Base-by-base conservation (phyloP, 2,888 invertebrate species). In the Drosophila rellima region DNA sequence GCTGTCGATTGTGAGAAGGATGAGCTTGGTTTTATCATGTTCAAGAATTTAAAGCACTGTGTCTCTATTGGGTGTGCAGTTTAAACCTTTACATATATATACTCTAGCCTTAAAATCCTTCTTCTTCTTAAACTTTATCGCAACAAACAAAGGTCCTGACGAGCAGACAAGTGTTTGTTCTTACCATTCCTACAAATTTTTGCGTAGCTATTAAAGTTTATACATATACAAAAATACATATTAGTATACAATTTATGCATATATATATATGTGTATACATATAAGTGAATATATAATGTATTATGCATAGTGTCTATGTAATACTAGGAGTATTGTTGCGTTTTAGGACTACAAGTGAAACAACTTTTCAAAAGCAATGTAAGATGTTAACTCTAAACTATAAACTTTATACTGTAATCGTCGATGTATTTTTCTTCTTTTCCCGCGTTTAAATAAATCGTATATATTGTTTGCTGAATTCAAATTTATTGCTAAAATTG, bases 281-380 rank as follows among this genome's bases (percentile, higher is more conserved):
- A 44, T 56, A 55, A 40, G 44, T 64, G 37, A 51, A 60, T 71
- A 63, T 50, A 37, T 70, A 78, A 57, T 72, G 88, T 88, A 85
- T 75, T 79, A 85, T 85, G 88, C 80, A 85, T 88, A 83, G 88
- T 85, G 82, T 83, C 86, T 88, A 82, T 83, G 70, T 82, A 86
- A 82, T 83, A 83, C 83, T 80, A 62, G 71, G 70, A 86, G 88
- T 83, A 88, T 82, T 83, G 74, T 83, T 82, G 86, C 86, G 83
- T 83, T 88, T 82, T 88, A 88, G 70, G 74, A 68, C 65, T 74
- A 70, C 55, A 70, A 64, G 26, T 63, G 70, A 71, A 60, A 60
- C 37, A 76, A 72, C 61, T 70, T 57, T 85, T 71, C 63, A 72
- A 78, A 82, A 85, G 88, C 86, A 88, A 83, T 87, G 63, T 80